phyloP scores from a whole-genome alignment of 2,888 invertebrate genomes.

The Philonicus albiceps region DNA sequence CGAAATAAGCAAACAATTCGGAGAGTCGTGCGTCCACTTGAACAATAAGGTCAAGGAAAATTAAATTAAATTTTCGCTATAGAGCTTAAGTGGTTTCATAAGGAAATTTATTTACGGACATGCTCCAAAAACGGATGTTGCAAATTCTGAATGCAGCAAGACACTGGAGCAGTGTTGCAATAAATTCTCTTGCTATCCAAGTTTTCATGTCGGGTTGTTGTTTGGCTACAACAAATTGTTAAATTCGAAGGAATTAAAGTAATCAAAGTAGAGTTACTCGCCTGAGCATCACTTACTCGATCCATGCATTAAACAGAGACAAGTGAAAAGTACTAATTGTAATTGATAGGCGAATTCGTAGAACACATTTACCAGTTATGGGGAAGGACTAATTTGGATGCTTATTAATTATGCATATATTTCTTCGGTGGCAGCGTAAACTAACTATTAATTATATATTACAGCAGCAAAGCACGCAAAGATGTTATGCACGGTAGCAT shows the following conservation, averaged over 20 bases:
- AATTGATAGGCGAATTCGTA: not conserved
- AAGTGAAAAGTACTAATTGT: not conserved
- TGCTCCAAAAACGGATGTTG: not conserved
- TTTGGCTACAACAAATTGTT: not conserved
- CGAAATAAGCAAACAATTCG: not conserved
- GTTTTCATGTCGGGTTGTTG: not conserved
- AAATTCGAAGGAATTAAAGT: not conserved
- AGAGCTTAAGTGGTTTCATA: not conserved
- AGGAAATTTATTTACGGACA: not conserved
- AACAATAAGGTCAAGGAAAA: not conserved
- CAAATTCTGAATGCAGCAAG: not conserved
- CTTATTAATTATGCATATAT: not conserved
- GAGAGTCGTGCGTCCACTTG: not conserved
- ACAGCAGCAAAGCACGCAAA: not conserved
- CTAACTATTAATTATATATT: not conserved
- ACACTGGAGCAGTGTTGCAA: not conserved
- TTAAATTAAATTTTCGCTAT: not conserved
- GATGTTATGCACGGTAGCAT: not conserved
- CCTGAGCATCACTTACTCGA: not conserved
- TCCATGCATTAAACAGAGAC: not conserved
- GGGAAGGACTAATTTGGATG: not conserved
- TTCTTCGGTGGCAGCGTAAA: not conserved
- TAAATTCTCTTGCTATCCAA: not conserved
- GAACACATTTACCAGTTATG: not conserved
- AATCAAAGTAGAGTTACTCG: not conserved